Evolutionary conservation across 2,888 invertebrate genomes (phyloP).

Genomic region (Brachypalpus laphriformis): DNA sequence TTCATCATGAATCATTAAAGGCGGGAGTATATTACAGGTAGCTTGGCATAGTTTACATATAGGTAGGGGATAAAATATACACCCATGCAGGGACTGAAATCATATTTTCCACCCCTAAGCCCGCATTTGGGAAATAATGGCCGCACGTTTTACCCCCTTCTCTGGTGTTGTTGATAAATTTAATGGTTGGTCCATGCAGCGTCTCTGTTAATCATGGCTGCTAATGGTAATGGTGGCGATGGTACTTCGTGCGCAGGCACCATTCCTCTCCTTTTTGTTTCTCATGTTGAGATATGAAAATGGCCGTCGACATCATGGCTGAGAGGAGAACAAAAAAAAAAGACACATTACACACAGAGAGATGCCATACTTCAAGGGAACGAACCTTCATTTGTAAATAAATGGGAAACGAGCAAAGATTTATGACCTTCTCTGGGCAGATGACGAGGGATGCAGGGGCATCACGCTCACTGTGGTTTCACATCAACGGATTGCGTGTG

Average conservation of each 20-base stretch:
- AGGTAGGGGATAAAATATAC: not conserved
- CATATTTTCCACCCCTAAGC: conserved; percentile 15
- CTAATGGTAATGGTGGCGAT: conserved; percentile 41
- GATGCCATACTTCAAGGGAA: conserved; percentile 27
- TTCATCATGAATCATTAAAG: conserved; percentile 11
- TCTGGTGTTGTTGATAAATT: too few relatives aligned
- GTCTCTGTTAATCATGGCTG: conserved; percentile 51
- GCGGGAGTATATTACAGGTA: conserved; percentile 33
- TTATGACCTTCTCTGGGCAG: conserved; percentile 42
- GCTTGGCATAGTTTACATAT: not conserved
- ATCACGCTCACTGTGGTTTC: conserved; percentile 63
- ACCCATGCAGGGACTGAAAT: not conserved
- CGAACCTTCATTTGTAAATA: conserved; percentile 32
- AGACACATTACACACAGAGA: not conserved
- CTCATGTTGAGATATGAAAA: conserved; percentile 24
- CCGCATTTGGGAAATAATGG: not conserved
- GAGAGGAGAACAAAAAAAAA: not conserved
- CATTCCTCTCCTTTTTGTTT: not conserved
- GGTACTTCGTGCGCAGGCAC: conserved; percentile 51
- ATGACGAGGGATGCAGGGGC: conserved; percentile 29
- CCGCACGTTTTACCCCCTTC: conserved; percentile 12
- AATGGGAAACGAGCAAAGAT: conserved; percentile 66
- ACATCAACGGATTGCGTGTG: conserved; percentile 47
- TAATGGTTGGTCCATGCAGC: conserved; percentile 48
- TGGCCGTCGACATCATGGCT: conserved; percentile 48